phyloP scores from a whole-genome alignment of 2,888 invertebrate species.

The Acronicta alni region DNA sequence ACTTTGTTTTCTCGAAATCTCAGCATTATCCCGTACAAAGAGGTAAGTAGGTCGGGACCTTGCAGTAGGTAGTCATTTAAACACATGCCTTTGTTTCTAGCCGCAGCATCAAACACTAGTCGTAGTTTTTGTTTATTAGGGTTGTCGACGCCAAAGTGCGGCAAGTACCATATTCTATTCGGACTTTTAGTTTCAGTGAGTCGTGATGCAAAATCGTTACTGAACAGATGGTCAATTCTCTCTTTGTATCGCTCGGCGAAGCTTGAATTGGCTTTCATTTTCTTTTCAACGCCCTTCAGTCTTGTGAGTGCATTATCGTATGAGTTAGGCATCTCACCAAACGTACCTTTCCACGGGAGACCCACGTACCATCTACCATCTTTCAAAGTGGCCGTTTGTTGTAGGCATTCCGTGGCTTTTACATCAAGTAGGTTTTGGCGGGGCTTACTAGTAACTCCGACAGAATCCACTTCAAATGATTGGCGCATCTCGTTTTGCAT shows the following conservation, averaged over 20 bases:
- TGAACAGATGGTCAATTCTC: background rate
- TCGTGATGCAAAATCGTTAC: background rate
- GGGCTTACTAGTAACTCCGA: background rate
- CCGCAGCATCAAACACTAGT: conserved; percentile 49
- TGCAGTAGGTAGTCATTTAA: conserved; percentile 44
- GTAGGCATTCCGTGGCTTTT: background rate
- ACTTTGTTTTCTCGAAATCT: no score
- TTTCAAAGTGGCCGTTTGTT: background rate
- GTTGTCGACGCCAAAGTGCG: conserved; percentile 54
- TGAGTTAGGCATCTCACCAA: conserved; percentile 1
- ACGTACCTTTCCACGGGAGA: conserved; percentile 6
- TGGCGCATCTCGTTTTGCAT: background rate
- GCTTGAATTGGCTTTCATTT: background rate
- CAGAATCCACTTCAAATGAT: conserved; percentile 1
- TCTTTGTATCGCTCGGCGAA: conserved; percentile 1
- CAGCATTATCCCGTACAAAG: conserved; percentile 1
- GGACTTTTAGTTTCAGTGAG: background rate
- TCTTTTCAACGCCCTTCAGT: background rate
- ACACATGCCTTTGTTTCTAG: conserved; percentile 22
- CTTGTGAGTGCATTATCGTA: background rate
- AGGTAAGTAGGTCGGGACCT: conserved; percentile 43
- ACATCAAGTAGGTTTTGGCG: background rate
- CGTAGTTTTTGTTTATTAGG: conserved; percentile 26
- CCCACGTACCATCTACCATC: conserved; percentile 11
- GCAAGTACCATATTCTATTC: conserved; percentile 47